These are phyloP conservation scores for Matsumurasca onukii DNA, from an alignment of 1,140 invertebrate genomes.

Conservation along the genomic window DNA sequence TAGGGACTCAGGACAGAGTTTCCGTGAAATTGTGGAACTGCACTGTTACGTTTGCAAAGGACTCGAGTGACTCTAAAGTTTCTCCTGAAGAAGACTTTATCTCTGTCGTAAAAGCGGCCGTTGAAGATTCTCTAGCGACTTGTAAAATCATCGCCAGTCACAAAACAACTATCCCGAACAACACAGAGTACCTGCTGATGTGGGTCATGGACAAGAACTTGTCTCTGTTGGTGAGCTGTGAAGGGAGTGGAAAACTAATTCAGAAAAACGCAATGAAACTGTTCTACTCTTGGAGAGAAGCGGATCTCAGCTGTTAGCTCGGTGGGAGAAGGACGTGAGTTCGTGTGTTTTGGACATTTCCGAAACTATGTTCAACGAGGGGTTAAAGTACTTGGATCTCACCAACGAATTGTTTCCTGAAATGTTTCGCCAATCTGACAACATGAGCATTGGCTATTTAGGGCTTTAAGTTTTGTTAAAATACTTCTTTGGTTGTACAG, in stretches of 20 bases:
- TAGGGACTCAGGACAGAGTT: conserved; percentile 14
- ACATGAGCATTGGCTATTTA: conserved; percentile 29
- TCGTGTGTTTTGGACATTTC: conserved; percentile 22
- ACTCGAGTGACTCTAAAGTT: background rate
- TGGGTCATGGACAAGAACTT: conserved; percentile 31
- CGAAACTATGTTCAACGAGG: conserved; percentile 22
- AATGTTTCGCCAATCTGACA: conserved; percentile 17
- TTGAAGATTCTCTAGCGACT: conserved; percentile 15
- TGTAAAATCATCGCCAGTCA: conserved; percentile 25
- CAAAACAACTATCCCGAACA: background rate
- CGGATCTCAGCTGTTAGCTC: background rate
- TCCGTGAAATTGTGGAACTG: conserved; percentile 28
- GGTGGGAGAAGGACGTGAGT: conserved; percentile 27
- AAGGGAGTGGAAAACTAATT: background rate
- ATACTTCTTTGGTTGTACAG: background rate
- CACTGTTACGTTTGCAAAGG: conserved; percentile 19
- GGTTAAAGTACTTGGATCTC: background rate
- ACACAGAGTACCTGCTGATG: conserved; percentile 23
- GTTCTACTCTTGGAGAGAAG: conserved; percentile 7
- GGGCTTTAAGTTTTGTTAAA: conserved; percentile 1
- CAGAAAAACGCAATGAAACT: conserved; percentile 24
- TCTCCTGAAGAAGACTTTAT: conserved; percentile 23
- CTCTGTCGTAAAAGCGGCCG: background rate
- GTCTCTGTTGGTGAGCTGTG: conserved; percentile 12
- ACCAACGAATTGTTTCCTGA: conserved; percentile 14